These are phyloP conservation scores for Merodon equestris DNA, from an alignment of 2,888 invertebrate genomes.

Conservation along the genomic window DNA sequence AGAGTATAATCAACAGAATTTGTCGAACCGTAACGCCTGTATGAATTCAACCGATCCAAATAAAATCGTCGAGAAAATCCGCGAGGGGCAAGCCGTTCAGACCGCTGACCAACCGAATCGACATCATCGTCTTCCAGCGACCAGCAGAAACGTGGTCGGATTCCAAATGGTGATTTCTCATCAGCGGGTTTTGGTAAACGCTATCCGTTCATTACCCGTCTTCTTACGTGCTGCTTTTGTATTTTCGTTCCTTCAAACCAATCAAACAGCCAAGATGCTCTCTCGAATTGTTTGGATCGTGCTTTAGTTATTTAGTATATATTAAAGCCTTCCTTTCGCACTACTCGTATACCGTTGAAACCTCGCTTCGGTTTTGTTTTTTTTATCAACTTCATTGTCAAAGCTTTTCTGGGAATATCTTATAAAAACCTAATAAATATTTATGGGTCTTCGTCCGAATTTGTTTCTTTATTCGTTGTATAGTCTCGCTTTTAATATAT, in stretches of 20 bases:
- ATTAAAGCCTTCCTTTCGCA: conserved; percentile 10
- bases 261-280: conserved; percentile 24
- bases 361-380: conserved; percentile 17
- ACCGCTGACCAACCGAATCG: conserved; percentile 60
- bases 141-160: conserved; percentile 80
- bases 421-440: conserved; percentile 40
- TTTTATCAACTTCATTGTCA: conserved; percentile 48
- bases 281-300: conserved; percentile 22
- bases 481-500: too few species aligned
- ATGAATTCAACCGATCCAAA: too few species aligned
- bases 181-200: conserved; percentile 83
- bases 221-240: conserved; percentile 40
- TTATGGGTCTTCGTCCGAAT: too few species aligned
- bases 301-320: conserved; percentile 46
- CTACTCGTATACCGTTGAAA: too few species aligned
- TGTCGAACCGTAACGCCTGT: conserved; percentile 78
- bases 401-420: conserved; percentile 62
- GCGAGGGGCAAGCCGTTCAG: conserved; percentile 72
- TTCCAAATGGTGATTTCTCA: conserved; percentile 84
- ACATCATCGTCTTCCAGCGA: conserved; percentile 70
- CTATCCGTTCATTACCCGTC: too few species aligned
- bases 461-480: too few species aligned
- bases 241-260: too few species aligned
- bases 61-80: conserved; percentile 74
- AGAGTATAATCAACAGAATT: conserved; percentile 80